Evolutionary conservation across 2,888 invertebrate genomes (phyloP).

Genomic region (Theretra japonica): DNA sequence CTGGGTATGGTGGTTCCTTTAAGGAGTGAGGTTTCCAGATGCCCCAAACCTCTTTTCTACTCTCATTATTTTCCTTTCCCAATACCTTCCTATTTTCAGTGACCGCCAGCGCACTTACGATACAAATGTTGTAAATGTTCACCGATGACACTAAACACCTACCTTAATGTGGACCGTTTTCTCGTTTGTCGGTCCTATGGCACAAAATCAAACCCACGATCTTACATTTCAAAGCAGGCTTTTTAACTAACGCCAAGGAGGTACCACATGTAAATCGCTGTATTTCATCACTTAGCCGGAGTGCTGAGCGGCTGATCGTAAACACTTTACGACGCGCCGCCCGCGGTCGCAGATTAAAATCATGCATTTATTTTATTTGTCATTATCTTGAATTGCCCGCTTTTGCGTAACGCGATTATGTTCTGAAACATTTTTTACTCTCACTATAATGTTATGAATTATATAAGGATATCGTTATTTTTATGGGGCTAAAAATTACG

Average conservation of each 20-base stretch:
- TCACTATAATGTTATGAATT: conserved; percentile 28
- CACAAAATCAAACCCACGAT: no score
- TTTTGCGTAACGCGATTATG: conserved; percentile 24
- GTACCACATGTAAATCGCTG: conserved; percentile 35
- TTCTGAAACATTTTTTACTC: conserved; percentile 26
- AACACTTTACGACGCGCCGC: conserved; percentile 78
- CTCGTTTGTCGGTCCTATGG: no score
- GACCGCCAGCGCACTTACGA: no score
- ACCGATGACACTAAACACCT: no score
- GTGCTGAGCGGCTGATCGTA: conserved; percentile 70
- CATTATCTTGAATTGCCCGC: conserved; percentile 69
- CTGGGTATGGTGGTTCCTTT: no score
- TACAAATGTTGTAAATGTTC: no score
- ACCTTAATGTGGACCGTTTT: no score
- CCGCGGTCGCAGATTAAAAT: conserved; percentile 77
- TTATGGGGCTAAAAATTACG: neutral
- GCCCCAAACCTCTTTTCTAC: no score
- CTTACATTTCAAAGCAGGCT: no score
- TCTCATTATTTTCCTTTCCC: no score
- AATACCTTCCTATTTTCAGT: no score
- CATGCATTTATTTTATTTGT: conserved; percentile 82
- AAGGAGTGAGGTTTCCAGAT: no score
- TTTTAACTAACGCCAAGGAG: neutral
- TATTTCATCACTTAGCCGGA: conserved; percentile 41
- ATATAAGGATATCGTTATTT: conserved; percentile 10